A percentile compares a stretch with the other conserved stretches of the same genome.
phyloP scores from a whole-genome alignment of 2,888 invertebrate genomes.

The Acrobeloides nanus region DNA sequence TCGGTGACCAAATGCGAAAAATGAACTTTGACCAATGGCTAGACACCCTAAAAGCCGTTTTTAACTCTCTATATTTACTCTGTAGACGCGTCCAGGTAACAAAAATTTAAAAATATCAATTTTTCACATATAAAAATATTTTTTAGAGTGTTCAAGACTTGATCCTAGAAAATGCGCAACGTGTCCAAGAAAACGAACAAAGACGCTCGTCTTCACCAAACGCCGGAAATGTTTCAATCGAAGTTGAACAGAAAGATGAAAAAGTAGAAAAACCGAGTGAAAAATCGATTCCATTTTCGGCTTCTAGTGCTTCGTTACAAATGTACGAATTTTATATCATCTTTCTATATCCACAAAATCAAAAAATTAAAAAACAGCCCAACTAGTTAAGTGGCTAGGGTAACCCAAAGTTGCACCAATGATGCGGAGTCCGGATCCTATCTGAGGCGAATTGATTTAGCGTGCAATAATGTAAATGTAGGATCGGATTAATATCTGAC shows the following conservation, averaged over 20 bases:
- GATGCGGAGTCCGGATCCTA: no score
- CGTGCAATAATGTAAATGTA: no score
- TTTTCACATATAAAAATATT: background rate
- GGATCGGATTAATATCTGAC: no score
- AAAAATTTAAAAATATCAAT: background rate
- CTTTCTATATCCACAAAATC: no score
- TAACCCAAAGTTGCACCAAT: no score
- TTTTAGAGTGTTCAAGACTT: constrained; percentile 67
- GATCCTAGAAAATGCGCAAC: constrained; percentile 68
- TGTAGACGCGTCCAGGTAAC: constrained; percentile 68
- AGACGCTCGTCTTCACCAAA: background rate
- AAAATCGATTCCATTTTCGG: no score
- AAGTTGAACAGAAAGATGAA: constrained; percentile 5
- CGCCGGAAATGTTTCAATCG: background rate
- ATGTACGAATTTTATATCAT: no score
- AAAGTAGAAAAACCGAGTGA: background rate
- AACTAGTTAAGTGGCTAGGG: no score
- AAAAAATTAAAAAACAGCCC: no score
- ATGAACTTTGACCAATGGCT: constrained; percentile 68
- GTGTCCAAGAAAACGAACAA: constrained; percentile 9
- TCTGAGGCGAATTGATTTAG: no score
- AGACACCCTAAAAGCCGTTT: constrained; percentile 64
- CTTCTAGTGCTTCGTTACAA: no score
- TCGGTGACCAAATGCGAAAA: constrained; percentile 63
- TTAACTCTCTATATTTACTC: constrained; percentile 65